Evolutionary conservation across 2,113 vertebrate species (phyloP), one percentile per base, ranked within the genome.

Genomic region (Ciconia stormi): DNA sequence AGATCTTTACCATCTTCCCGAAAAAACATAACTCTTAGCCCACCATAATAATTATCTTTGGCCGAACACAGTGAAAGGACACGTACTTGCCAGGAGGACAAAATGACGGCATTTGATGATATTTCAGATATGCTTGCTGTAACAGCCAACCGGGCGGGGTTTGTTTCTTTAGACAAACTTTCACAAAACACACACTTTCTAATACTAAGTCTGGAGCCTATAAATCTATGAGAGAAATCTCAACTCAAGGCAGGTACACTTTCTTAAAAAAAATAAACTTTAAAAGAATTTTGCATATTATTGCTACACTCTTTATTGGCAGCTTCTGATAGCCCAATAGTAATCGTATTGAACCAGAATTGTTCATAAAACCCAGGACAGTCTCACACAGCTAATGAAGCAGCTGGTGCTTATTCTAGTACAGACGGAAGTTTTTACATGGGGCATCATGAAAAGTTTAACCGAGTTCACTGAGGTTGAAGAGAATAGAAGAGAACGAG

Each of bases 321-420:
- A 97, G 87, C 63, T 93, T 96, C 71, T 96, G 87, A 93, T 61
- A 97, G 71, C 78, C 89, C 94, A 97, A 69, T 73, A 96, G 92
- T 76, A 95, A 77, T 73, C 65, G 82, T 95, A 88, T 71, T 95
- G 87, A 97, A 93, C 87, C 70, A 81, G 62, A 97, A 97, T 7
- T 83, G 78, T 95, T 94, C 49, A 84, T 89, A 80, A 96, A 94
- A 93, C 88, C 89, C 93, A 81, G 85, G 88, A 93, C 78, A 77
- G 76, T 73, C 63, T 96, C 94, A 88, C 92, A 84, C 82, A 96
- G 81, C 81, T 97, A 93, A 97, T 76, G 90, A 96, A 97, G 94
- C 55, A 94, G 82, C 89, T 96, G 97, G 71, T 92, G 62, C 47
- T 96, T 67, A 53, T 88, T 94, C 73, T 46, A 90, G 67, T 63